A percentile compares a stretch with the other conserved stretches of the same genome.
Conservation (phyloP, 2,888 invertebrate genomes). For the Polymixis lichenea region DNA sequence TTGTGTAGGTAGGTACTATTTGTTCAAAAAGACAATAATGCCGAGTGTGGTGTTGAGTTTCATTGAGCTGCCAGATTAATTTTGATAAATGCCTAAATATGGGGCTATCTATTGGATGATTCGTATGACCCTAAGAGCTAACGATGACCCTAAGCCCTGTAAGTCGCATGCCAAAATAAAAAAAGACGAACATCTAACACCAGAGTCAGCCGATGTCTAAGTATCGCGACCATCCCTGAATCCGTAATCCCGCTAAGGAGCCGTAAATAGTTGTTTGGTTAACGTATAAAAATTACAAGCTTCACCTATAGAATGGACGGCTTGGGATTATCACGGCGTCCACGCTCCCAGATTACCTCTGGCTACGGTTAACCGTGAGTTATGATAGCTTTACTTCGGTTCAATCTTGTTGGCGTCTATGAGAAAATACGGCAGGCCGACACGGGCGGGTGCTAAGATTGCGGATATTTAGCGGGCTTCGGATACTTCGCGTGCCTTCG, state of each 20-base stretch:
- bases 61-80: not conserved
- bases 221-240: slow-evolving; percentile 34
- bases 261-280: slow-evolving; percentile 68
- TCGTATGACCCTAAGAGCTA: not conserved
- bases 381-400: slow-evolving; percentile 87
- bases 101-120: not conserved
- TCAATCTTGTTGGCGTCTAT: slow-evolving; percentile 87
- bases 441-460: slow-evolving; percentile 78
- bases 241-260: slow-evolving; percentile 44
- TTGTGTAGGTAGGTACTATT: not conserved
- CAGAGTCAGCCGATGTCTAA: not conserved
- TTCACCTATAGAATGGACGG: slow-evolving; percentile 80
- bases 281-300: slow-evolving; percentile 81
- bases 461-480: slow-evolving; percentile 72
- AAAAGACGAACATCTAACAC: not conserved
- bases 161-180: not conserved
- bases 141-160: too few species aligned
- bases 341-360: slow-evolving; percentile 85
- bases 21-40: not conserved
- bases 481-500: slow-evolving; percentile 29
- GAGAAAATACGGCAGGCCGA: slow-evolving; percentile 87
- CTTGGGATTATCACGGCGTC: slow-evolving; percentile 85
- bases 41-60: not conserved
- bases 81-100: not conserved
- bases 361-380: slow-evolving; percentile 87